A percentile compares a stretch with the other conserved stretches of the same genome.
These are phyloP conservation scores for Pyrrhia umbra DNA, from an alignment of 2,888 invertebrate genomes.

Conservation along the genomic window DNA sequence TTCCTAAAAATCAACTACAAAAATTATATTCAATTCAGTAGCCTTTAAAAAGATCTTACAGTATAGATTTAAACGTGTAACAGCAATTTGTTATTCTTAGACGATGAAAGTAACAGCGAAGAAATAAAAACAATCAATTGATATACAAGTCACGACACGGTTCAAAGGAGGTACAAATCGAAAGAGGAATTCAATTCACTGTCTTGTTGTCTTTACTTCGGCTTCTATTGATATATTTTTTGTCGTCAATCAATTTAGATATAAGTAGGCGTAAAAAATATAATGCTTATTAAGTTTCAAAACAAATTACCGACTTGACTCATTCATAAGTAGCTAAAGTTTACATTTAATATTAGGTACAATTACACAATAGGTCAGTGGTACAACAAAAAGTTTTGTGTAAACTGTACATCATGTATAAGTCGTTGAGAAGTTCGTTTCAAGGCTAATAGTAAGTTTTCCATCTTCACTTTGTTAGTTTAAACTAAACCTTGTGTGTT, in stretches of 20 bases:
- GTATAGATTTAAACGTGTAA: neutral
- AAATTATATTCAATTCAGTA: neutral
- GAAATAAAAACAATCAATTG: slow-evolving; percentile 51
- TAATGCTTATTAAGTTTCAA: slow-evolving; percentile 2
- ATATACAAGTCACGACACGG: slow-evolving; percentile 56
- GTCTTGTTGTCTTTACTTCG: slow-evolving; percentile 33
- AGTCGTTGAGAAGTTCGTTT: slow-evolving; percentile 46
- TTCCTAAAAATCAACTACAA: neutral
- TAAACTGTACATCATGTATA: slow-evolving; percentile 50
- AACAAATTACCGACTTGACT: slow-evolving; percentile 8
- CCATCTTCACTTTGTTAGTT: slow-evolving; percentile 43
- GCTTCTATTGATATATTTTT: slow-evolving; percentile 39
- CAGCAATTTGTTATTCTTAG: slow-evolving; percentile 17
- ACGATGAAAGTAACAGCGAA: slow-evolving; percentile 45
- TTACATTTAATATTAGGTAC: slow-evolving; percentile 13
- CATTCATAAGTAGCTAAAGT: slow-evolving; percentile 8
- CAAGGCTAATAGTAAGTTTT: slow-evolving; percentile 55
- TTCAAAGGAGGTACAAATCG: slow-evolving; percentile 48
- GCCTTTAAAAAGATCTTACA: neutral
- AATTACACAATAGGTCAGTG: slow-evolving; percentile 27
- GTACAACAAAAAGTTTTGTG: slow-evolving; percentile 46
- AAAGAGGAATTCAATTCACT: slow-evolving; percentile 45
- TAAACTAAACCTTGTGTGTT: slow-evolving; percentile 31
- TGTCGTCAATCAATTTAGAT: slow-evolving; percentile 26
- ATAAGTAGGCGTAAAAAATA: slow-evolving; percentile 21